Evolutionary conservation across 2,113 vertebrate species (phyloP).

Genomic region (Malaclemys terrapin): DNA sequence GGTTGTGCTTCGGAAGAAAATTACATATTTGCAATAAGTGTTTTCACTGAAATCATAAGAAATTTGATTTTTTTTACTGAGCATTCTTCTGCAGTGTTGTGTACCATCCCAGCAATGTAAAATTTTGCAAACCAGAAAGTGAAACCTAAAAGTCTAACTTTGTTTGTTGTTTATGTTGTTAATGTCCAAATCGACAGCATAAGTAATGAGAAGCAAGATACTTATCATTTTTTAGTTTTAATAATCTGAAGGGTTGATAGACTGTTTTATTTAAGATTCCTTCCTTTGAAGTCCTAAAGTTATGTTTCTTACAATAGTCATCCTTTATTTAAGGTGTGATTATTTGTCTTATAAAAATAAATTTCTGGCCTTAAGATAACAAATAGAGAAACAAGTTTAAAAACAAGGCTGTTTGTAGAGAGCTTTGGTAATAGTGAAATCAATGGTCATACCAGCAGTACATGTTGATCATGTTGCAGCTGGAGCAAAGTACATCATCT

Average conservation of each 20-base stretch:
- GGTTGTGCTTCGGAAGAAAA: background rate
- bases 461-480: accelerated
- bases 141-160: background rate
- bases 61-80: background rate
- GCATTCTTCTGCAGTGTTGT: background rate
- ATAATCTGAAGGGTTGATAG: background rate
- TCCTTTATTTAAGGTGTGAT: background rate
- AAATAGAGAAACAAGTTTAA: too few species aligned
- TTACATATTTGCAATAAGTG: background rate
- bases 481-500: background rate
- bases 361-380: too few species aligned
- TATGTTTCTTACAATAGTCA: background rate
- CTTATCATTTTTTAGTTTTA: background rate
- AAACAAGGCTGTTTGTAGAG: background rate
- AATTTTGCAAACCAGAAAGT: background rate
- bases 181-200: background rate
- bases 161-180: background rate
- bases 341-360: too few species aligned
- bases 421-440: background rate
- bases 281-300: background rate
- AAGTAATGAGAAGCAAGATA: background rate
- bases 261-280: background rate
- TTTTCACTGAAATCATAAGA: background rate
- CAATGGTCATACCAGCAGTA: background rate
- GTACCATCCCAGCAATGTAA: background rate